Base-by-base conservation (phyloP, 2,113 vertebrate genomes). In the Rhodinocichla rosea region DNA sequence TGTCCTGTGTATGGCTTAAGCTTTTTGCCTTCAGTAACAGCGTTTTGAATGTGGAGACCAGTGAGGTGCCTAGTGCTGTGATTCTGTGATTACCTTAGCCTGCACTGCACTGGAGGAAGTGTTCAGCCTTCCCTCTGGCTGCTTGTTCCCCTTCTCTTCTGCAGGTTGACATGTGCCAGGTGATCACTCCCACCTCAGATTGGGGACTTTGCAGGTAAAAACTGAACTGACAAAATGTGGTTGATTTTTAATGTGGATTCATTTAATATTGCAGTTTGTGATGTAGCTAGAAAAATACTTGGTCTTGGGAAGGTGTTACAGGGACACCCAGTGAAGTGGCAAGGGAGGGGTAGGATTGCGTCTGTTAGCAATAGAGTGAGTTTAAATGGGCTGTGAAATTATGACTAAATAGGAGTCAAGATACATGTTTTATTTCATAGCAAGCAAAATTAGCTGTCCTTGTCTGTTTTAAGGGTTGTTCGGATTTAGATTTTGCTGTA, bases 381-480 rank as follows among this genome's bases (percentile, higher is more conserved):
- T 40, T 94, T 84, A 78, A 95, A 94, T 83, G 91, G 80, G 27
- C 95, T 94, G 94, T 89, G 94, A 95, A 95, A 92, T 87, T 67
- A 74, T 94, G 89, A 81, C 92, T 94, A 90, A 96, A 88, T 74
- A 78, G 78, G 37, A 95, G 71, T 88, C 56, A 55, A 69, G 67
- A 77, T 94, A 67, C 8, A 47, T 77, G 71, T 75, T 89, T 89
- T 80, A 79, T 89, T 95, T 95, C 16, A 11, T 64, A 56, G 85
- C 42, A 75, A 92, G 86, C 47, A 93, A 63, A 81, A 88, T 93
- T 71, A 94, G 75, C 76, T 81, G n/a, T 52, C 52, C 40, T 70
- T 57, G n/a, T 68, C 56, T 75, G 6, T 81, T 90, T 37, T 55
- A n/a, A 83, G 64, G 56, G 27, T 86, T 94, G 86, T 83, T 87